Conservation (phyloP, 2,113 vertebrate genomes). For the Glaucomys volans region DNA sequence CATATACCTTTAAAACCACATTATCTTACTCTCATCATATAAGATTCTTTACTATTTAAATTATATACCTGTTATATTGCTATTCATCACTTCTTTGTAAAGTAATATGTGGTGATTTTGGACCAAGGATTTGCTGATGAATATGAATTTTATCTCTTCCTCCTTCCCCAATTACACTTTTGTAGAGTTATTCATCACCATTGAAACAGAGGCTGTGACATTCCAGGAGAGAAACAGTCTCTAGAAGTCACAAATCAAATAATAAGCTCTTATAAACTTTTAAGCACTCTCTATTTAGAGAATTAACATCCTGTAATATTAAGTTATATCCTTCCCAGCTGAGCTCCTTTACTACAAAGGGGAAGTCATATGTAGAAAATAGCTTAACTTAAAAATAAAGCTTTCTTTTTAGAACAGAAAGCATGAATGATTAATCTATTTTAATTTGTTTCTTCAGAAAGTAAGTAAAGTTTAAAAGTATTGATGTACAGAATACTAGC, state of each 20-base stretch:
- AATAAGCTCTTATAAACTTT: conserved; percentile 19
- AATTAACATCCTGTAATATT: conserved; percentile 52
- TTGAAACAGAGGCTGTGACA: conserved; percentile 37
- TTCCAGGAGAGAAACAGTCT: not conserved
- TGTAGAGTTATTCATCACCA: conserved; percentile 57
- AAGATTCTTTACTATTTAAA: conserved; percentile 37
- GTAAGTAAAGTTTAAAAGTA: conserved; percentile 32
- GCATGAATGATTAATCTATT: not conserved
- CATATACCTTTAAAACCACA: not conserved
- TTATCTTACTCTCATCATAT: not conserved
- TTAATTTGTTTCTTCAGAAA: conserved; percentile 50
- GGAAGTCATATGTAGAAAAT: conserved; percentile 58
- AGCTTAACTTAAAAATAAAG: conserved; percentile 65
- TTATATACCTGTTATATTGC: conserved; percentile 21
- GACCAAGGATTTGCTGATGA: conserved; percentile 58
- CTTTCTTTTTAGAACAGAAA: conserved; percentile 43
- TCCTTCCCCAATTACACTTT: not conserved
- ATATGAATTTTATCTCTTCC: conserved; percentile 59
- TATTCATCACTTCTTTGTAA: conserved; percentile 39
- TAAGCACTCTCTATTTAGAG: conserved; percentile 17
- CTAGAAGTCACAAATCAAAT: conserved; percentile 36
- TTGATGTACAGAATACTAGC: not conserved
- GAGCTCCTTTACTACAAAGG: not conserved
- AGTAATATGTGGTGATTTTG: conserved; percentile 46
- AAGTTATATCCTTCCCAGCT: conserved; percentile 8